Evolutionary conservation across 64 coral and sea anemone genomes (phyloP).

Genomic region (Dendronephthya gigantea): DNA sequence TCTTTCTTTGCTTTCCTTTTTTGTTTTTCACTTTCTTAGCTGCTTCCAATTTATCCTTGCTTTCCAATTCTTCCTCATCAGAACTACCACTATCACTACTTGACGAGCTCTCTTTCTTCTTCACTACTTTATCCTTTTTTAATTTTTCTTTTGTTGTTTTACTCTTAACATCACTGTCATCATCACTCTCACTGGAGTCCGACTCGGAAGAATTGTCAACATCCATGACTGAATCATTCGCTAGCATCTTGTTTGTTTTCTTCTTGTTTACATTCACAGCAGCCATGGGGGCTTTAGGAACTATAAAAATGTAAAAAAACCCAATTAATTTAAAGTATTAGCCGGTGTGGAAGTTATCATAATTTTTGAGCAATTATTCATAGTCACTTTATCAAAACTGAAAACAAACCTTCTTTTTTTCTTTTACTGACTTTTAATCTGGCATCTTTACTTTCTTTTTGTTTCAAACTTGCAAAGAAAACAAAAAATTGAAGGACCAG

Average conservation of each 20-base stretch:
- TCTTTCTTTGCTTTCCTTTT: background rate
- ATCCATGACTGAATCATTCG: background rate
- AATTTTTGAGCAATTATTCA: too few species aligned
- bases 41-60: background rate
- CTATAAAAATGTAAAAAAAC: background rate
- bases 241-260: background rate
- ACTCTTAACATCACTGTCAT: background rate
- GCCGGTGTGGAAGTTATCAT: too few species aligned
- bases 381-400: background rate
- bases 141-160: background rate
- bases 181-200: background rate
- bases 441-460: slow-evolving; percentile 15
- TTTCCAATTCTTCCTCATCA: background rate
- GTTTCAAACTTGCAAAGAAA: background rate
- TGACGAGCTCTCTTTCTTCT: background rate
- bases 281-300: background rate
- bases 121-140: background rate
- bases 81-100: background rate
- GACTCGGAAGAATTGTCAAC: background rate
- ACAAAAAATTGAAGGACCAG: too few species aligned
- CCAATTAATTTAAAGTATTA: background rate
- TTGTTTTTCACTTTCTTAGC: background rate
- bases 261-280: background rate
- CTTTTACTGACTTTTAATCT: slow-evolving; percentile 19
- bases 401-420: background rate